Percentiles rank a stretch among this genome's conserved stretches.
These are phyloP conservation scores for Hypolimnas misippus DNA, from an alignment of 2,888 invertebrate genomes.

Conservation along the genomic window DNA sequence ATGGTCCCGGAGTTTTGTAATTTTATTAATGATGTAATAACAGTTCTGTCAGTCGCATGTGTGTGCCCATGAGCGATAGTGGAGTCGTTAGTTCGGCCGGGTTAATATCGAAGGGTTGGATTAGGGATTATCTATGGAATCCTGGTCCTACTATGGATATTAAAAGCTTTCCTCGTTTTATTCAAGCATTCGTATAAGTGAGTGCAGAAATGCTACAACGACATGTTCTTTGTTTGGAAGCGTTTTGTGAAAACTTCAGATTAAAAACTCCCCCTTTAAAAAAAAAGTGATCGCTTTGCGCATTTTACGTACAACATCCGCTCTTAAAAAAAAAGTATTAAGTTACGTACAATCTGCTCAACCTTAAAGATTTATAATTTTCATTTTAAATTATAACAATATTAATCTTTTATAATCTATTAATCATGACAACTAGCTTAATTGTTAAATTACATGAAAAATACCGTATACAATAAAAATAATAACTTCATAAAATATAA, in stretches of 20 bases:
- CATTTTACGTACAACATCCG: background rate
- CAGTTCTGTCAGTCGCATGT: constrained; percentile 82
- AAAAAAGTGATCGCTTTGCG: constrained; percentile 7
- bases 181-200: constrained; percentile 28
- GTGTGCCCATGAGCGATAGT: constrained; percentile 82
- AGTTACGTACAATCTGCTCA: too few species aligned
- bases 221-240: constrained; percentile 32
- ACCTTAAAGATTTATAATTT: too few species aligned
- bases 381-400: too few species aligned
- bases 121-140: constrained; percentile 72
- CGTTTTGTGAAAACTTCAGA: constrained; percentile 36
- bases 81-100: constrained; percentile 79
- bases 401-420: too few species aligned
- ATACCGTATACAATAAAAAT: background rate
- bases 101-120: constrained; percentile 78
- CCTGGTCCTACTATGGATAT: constrained; percentile 46
- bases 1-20: constrained; percentile 81
- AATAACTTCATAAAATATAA: background rate
- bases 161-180: constrained; percentile 33
- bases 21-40: constrained; percentile 85
- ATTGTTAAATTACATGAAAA: too few species aligned
- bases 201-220: constrained; percentile 29
- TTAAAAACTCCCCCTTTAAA: constrained; percentile 24
- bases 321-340: background rate
- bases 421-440: too few species aligned